Evolutionary conservation across 2,113 vertebrate genomes (phyloP).

Genomic region (Antigone vipio): DNA sequence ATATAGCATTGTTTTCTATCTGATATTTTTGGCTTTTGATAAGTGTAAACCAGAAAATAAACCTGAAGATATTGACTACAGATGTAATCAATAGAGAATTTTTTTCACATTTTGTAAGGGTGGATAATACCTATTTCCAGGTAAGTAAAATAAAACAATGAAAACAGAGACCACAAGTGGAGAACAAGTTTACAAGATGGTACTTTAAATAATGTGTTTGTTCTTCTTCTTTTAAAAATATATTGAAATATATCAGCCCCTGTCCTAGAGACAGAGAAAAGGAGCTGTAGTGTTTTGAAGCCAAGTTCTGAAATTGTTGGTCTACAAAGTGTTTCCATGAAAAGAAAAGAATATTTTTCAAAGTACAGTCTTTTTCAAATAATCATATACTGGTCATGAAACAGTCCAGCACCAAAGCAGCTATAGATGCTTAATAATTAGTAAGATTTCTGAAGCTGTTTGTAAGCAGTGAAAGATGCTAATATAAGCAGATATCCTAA

Average conservation of each 20-base stretch:
- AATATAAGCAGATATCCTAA: not conserved
- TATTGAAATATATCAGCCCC: not conserved
- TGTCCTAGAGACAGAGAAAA: not conserved
- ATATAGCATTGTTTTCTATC: not conserved
- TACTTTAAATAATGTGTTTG: not conserved
- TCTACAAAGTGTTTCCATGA: not conserved
- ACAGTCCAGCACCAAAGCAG: not conserved
- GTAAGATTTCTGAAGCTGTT: not conserved
- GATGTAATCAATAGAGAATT: not conserved
- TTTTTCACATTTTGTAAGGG: not conserved
- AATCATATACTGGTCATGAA: not conserved
- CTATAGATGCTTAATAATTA: not conserved
- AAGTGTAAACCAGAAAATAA: not conserved
- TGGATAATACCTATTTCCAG: not conserved
- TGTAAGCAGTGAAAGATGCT: not conserved
- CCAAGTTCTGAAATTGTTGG: not conserved
- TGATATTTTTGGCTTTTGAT: not conserved
- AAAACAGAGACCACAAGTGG: not conserved
- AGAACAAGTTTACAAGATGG: not conserved
- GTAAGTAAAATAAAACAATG: not conserved
- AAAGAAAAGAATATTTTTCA: not conserved
- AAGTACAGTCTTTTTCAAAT: not conserved
- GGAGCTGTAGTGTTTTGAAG: not conserved
- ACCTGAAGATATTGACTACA: not conserved
- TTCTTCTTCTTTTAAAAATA: not conserved